phyloP scores from a whole-genome alignment of 2,113 vertebrate genomes.

The Miniopterus natalensis region DNA sequence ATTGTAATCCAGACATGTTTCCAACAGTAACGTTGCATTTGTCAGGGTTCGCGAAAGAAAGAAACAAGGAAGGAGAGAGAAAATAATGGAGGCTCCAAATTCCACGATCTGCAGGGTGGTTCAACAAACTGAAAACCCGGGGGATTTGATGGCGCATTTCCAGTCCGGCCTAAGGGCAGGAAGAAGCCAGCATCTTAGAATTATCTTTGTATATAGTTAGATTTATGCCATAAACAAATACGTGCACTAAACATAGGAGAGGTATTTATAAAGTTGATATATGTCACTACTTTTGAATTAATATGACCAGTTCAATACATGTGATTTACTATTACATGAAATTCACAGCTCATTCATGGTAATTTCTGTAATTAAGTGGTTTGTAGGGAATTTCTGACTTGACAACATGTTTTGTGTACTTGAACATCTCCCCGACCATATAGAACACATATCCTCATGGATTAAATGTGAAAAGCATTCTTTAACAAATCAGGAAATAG shows the following conservation, averaged over 20 bases:
- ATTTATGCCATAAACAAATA: not conserved
- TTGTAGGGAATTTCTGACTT: not conserved
- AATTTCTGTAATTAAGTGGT: not conserved
- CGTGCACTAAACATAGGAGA: not conserved
- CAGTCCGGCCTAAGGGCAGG: too few relatives aligned
- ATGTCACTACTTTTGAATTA: not conserved
- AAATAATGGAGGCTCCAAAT: not conserved
- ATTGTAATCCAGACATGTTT: not conserved
- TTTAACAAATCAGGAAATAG: not conserved
- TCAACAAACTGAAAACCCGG: not conserved
- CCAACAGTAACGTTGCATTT: accelerated
- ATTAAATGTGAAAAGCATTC: not conserved
- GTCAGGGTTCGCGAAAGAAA: not conserved
- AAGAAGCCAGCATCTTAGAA: not conserved
- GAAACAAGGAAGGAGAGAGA: not conserved
- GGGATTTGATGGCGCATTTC: accelerated
- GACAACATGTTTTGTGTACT: not conserved
- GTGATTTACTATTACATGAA: not conserved
- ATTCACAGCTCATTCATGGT: not conserved
- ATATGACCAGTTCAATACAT: not conserved
- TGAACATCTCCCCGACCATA: too few relatives aligned
- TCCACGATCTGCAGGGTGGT: too few relatives aligned
- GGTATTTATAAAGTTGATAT: not conserved
- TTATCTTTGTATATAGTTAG: not conserved
- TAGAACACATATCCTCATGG: not conserved